Percentiles rank a stretch among this genome's conserved stretches.
Evolutionary conservation across 1,140 invertebrate species (phyloP).

Genomic region (Sweltsa coloradensis): DNA sequence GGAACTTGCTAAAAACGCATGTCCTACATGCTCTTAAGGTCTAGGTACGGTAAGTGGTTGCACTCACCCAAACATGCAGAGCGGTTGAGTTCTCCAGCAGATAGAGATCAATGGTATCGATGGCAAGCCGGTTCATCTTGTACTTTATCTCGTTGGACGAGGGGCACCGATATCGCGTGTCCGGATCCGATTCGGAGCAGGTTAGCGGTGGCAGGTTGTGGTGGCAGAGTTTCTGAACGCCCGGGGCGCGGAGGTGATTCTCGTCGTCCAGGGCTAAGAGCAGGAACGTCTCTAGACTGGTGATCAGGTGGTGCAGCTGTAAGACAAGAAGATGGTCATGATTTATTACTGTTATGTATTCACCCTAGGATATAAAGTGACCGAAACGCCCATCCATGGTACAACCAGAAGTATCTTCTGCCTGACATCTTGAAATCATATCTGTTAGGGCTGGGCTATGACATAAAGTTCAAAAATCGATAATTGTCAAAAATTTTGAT

Average conservation of each 20-base stretch:
- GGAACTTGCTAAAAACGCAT: no score
- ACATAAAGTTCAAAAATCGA: no score
- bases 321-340: constrained; percentile 13
- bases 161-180: constrained; percentile 52
- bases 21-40: no score
- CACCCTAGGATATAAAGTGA: no score
- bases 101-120: constrained; percentile 86
- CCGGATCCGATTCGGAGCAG: constrained; percentile 59
- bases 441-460: no score
- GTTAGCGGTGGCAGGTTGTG: constrained; percentile 67
- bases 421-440: no score
- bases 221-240: constrained; percentile 67
- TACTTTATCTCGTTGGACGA: constrained; percentile 90
- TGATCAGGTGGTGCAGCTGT: constrained; percentile 70
- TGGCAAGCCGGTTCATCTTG: constrained; percentile 75
- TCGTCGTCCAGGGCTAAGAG: constrained; percentile 78
- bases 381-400: no score
- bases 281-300: constrained; percentile 79
- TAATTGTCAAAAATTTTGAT: no score
- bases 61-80: constrained; percentile 64
- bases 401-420: no score
- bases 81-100: constrained; percentile 80
- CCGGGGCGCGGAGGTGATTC: constrained; percentile 73
- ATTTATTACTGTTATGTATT: no score
- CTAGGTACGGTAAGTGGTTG: no score